Evolutionary conservation across 2,888 invertebrate species (phyloP), one percentile per base, ranked within the genome.

Genomic region (Rhabditoides inermis): DNA sequence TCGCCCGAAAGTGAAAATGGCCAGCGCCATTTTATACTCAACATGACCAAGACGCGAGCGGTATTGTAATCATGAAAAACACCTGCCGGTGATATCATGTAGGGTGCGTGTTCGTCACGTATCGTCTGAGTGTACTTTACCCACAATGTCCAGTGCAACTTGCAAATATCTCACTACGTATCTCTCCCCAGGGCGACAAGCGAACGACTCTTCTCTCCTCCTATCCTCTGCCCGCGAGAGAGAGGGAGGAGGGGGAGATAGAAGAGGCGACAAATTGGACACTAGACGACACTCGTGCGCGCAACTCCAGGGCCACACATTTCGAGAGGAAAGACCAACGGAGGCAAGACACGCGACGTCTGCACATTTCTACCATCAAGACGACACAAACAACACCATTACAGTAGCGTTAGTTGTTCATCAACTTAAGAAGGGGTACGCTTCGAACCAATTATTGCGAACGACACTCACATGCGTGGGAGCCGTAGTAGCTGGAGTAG

Each of bases 391-490:
- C 25, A 23, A 49, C 22, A 15, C 30, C 7, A 7, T 32, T 45
- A 25, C 22, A 22, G n/a, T 30, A 28, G 39, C 12, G 15, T 22
- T 41, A 30, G 15, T 15, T 32, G 32, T 7, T 32, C 32, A 32
- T 32, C 32, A 32, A 15, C 7, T 32, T 7, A 7, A 32, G 7
- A 32, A 15, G 15, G 15, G 32, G 32, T 15, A 7, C 7, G 7
- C 7, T 10, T 15, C 10, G 32, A 3, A 45, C 4, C 4, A n/a
- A 27, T 20, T 5, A 10, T 20, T 7, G 15, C 12, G 4, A 23
- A 6, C 51, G 50, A 28, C 23, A 61, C 63, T 59, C 46, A 64
- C 63, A 64, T 18, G 61, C 63, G 58, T 61, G 59, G 12, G 58
- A 56, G 51, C 63, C 63, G 41, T 64, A 64, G 45, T 61, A 64